These are phyloP conservation scores for Epistrophe eligans DNA, from an alignment of 2,888 invertebrate genomes.

Conservation along the genomic window DNA sequence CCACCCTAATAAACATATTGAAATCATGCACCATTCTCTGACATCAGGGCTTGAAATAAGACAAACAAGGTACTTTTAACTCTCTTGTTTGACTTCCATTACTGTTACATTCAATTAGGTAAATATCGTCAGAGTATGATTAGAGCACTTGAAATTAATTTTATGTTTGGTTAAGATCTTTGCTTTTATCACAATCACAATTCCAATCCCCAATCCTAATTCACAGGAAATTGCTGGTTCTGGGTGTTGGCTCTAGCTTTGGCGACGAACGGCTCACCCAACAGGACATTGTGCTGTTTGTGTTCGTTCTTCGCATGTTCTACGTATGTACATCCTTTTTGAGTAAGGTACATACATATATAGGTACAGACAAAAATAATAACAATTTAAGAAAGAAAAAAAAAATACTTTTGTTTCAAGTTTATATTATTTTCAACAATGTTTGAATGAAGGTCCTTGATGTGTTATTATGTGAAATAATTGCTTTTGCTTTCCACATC, in stretches of 20 bases:
- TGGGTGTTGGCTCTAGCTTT: neutral
- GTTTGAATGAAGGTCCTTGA: slow-evolving; percentile 59
- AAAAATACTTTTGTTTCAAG: slow-evolving; percentile 69
- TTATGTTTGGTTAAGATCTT: slow-evolving; percentile 77
- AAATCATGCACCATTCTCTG: slow-evolving; percentile 54
- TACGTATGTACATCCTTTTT: slow-evolving; percentile 17
- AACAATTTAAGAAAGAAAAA: slow-evolving; percentile 52
- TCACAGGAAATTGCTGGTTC: slow-evolving; percentile 35
- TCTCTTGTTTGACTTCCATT: slow-evolving; percentile 77
- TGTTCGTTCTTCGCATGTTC: slow-evolving; percentile 23
- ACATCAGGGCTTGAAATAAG: slow-evolving; percentile 23
- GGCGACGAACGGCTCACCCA: slow-evolving; percentile 12
- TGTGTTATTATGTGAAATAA: slow-evolving; percentile 74
- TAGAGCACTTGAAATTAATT: slow-evolving; percentile 78
- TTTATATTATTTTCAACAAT: slow-evolving; percentile 49
- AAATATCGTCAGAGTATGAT: slow-evolving; percentile 78
- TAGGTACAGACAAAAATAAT: slow-evolving; percentile 43
- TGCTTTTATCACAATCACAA: slow-evolving; percentile 65
- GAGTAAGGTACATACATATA: too few species aligned
- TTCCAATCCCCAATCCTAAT: neutral
- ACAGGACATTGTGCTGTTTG: neutral
- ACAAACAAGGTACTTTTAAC: slow-evolving; percentile 69
- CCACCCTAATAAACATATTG: slow-evolving; percentile 74
- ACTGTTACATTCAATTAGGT: slow-evolving; percentile 78
- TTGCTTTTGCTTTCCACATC: slow-evolving; percentile 64